phyloP scores from a whole-genome alignment of 2,797 vertebrate genomes.

The Clarias fuscus region DNA sequence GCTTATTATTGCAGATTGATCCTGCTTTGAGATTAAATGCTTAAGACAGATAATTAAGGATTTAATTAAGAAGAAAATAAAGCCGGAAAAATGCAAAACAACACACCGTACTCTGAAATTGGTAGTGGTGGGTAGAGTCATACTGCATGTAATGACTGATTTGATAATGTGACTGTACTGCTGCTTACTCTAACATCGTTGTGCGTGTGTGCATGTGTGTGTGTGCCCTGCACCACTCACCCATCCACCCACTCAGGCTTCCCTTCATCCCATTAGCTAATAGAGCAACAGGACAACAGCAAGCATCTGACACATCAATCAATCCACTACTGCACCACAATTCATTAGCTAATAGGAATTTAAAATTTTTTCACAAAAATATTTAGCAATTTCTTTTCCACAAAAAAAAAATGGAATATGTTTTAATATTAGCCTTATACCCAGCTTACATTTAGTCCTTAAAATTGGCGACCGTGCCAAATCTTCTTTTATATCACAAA shows the following conservation, averaged over 20 bases:
- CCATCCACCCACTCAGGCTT: constrained; percentile 63
- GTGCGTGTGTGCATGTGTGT: neutral
- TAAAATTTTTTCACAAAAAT: neutral
- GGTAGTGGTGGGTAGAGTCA: neutral
- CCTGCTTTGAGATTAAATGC: too few species aligned
- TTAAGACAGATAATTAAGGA: neutral
- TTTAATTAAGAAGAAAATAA: neutral
- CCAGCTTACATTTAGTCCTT: neutral
- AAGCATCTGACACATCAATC: constrained; percentile 44
- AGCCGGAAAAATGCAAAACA: neutral
- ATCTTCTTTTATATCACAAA: neutral
- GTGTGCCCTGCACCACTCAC: constrained; percentile 49
- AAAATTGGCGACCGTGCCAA: neutral
- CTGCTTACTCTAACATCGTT: neutral
- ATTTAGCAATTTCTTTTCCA: neutral
- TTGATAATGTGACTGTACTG: neutral
- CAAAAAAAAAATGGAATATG: neutral
- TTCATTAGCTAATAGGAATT: constrained; percentile 66
- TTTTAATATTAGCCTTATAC: neutral
- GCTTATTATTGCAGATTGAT: neutral
- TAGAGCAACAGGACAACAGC: constrained; percentile 12
- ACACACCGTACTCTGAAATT: neutral
- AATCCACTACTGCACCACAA: constrained; percentile 63
- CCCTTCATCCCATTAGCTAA: constrained; percentile 53
- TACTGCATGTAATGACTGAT: neutral